Evolutionary conservation across 2,113 vertebrate genomes (phyloP).

Genomic region (Lontra canadensis): DNA sequence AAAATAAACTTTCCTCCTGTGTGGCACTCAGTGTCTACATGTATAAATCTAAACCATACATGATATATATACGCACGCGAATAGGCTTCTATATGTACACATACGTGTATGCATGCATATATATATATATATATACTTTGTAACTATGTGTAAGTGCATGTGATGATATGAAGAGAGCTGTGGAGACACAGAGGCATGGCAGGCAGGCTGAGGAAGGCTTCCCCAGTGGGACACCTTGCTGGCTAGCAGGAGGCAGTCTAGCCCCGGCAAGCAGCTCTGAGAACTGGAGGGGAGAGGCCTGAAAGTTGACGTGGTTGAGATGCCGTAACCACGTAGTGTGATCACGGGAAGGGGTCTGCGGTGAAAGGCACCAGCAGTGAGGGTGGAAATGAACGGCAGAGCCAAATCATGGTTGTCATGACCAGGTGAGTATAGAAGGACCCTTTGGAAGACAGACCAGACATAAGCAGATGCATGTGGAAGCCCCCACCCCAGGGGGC

Average conservation of each 20-base stretch:
- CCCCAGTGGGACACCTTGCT: not conserved
- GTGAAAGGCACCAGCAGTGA: fast-evolving
- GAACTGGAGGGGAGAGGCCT: not conserved
- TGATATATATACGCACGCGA: fast-evolving
- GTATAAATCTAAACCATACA: not conserved
- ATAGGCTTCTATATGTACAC: too few relatives aligned
- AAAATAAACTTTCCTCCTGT: not conserved
- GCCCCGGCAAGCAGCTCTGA: not conserved
- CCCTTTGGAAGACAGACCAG: too few relatives aligned
- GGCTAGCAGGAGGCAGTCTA: not conserved
- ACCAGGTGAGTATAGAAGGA: not conserved
- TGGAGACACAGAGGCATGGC: not conserved
- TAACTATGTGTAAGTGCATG: too few relatives aligned
- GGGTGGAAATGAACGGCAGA: too few relatives aligned
- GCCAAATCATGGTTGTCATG: not conserved
- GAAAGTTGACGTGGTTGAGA: fast-evolving
- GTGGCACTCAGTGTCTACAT: not conserved
- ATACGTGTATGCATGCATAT: too few relatives aligned
- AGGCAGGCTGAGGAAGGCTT: not conserved
- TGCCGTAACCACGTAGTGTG: fast-evolving
- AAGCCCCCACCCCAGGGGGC: too few relatives aligned
- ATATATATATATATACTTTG: not conserved
- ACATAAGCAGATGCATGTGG: fast-evolving
- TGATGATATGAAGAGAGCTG: fast-evolving
- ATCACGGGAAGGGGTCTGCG: fast-evolving